Evolutionary conservation across 2,888 invertebrate species (phyloP).

Genomic region (Synergus itoensis): DNA sequence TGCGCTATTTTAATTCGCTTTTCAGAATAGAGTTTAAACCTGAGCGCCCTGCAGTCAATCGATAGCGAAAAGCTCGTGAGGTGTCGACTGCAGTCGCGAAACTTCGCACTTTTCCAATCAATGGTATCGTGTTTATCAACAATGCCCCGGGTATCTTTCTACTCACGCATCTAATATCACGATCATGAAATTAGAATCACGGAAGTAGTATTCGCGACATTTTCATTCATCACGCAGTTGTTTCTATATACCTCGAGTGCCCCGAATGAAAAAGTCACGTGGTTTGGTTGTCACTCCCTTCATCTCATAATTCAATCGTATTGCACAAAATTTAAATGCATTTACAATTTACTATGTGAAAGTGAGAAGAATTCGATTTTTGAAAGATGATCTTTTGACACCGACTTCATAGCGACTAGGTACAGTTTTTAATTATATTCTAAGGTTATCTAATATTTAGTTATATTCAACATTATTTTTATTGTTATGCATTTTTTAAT

Average conservation of each 20-base stretch:
- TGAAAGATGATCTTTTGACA: background rate
- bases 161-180: conserved; percentile 45
- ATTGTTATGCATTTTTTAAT: background rate
- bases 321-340: background rate
- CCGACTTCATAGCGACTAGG: background rate
- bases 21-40: conserved; percentile 42
- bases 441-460: background rate
- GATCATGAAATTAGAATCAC: conserved; percentile 46
- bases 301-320: conserved; percentile 11
- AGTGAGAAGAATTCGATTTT: conserved; percentile 2
- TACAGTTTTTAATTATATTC: background rate
- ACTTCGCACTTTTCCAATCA: conserved; percentile 54
- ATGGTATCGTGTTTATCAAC: conserved; percentile 56
- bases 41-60: conserved; percentile 49
- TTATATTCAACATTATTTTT: conserved; percentile 1
- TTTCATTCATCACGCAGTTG: conserved; percentile 42
- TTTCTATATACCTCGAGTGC: background rate
- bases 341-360: background rate
- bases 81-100: conserved; percentile 53
- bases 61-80: conserved; percentile 51
- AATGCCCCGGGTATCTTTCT: conserved; percentile 46
- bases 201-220: conserved; percentile 40
- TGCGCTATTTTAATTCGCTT: background rate
- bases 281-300: conserved; percentile 1
- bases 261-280: background rate